These are phyloP conservation scores for Bradypodion ventrale DNA, from an alignment of 2,797 vertebrate species.

Conservation along the genomic window DNA sequence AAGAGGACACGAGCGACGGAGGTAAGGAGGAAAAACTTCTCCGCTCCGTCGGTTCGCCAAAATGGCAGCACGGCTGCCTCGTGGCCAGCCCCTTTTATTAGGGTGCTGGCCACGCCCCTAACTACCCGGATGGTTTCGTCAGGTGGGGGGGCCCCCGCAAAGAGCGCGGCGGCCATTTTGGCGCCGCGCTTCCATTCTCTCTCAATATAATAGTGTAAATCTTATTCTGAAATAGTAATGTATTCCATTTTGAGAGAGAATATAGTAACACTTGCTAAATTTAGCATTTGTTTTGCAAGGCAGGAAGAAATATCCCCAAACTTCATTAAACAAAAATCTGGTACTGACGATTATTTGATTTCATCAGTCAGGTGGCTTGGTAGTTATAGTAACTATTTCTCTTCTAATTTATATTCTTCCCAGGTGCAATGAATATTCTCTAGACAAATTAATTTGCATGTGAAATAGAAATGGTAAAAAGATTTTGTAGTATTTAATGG, in stretches of 20 bases:
- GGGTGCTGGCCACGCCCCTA: too few species aligned
- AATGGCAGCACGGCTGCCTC: too few species aligned
- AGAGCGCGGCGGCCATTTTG: too few species aligned
- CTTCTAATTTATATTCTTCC: conserved; percentile 11
- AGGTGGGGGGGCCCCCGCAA: too few species aligned
- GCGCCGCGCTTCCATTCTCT: too few species aligned
- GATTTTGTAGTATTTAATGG: conserved; percentile 28
- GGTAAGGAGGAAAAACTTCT: too few species aligned
- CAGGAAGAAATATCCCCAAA: neutral
- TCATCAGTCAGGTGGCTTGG: neutral
- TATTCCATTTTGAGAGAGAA: conserved; percentile 9
- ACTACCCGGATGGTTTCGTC: too few species aligned
- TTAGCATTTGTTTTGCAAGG: neutral
- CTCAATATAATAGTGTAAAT: neutral
- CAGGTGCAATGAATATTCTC: conserved; percentile 1
- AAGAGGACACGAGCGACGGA: too few species aligned
- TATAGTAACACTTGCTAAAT: conserved; percentile 13
- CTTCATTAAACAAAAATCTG: conserved; percentile 12
- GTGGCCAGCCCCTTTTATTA: too few species aligned
- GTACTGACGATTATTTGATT: neutral
- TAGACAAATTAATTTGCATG: conserved; percentile 5
- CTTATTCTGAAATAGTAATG: neutral
- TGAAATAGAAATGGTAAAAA: conserved; percentile 21
- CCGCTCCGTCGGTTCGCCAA: too few species aligned
- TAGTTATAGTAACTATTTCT: neutral